Percentiles rank a stretch among this genome's conserved stretches.
phyloP scores from a whole-genome alignment of 2,797 vertebrate genomes.

The Bucorvus abyssinicus region DNA sequence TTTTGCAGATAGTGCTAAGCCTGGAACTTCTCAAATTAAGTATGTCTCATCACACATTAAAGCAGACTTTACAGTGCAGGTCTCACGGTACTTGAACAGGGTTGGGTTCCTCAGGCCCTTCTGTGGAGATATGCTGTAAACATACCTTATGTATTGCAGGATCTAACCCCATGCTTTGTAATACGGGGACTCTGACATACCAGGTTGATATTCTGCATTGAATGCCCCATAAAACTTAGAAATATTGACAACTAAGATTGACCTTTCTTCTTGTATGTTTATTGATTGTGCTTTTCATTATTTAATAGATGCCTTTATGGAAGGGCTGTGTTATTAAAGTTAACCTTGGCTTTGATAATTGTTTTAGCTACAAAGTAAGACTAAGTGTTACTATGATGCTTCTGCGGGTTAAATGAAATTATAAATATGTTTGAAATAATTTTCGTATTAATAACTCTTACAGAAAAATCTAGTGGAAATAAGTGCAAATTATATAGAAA shows the following conservation, averaged over 20 bases:
- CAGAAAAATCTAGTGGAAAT: not conserved
- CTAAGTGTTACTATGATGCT: not conserved
- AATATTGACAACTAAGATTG: not conserved
- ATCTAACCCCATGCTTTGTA: not conserved
- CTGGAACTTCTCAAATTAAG: not conserved
- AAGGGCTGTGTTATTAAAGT: not conserved
- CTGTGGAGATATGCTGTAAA: not conserved
- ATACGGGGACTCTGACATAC: not conserved
- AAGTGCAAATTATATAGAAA: not conserved
- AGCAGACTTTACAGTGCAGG: not conserved
- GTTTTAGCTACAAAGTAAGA: not conserved
- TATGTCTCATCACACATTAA: not conserved
- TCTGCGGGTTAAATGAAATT: not conserved
- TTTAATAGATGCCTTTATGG: not conserved
- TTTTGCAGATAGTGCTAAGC: not conserved
- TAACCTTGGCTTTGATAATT: not conserved
- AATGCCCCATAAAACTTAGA: not conserved
- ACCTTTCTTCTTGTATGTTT: not conserved
- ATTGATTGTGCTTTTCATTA: not conserved
- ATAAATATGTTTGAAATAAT: not conserved
- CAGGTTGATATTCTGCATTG: not conserved
- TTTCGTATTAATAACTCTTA: not conserved
- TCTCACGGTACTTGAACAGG: not conserved
- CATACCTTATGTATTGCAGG: fast-evolving
- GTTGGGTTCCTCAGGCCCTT: not conserved